Percentiles rank a stretch among this genome's conserved stretches.
Evolutionary conservation across 2,888 invertebrate genomes (phyloP).

Genomic region (Drosophila incognita): DNA sequence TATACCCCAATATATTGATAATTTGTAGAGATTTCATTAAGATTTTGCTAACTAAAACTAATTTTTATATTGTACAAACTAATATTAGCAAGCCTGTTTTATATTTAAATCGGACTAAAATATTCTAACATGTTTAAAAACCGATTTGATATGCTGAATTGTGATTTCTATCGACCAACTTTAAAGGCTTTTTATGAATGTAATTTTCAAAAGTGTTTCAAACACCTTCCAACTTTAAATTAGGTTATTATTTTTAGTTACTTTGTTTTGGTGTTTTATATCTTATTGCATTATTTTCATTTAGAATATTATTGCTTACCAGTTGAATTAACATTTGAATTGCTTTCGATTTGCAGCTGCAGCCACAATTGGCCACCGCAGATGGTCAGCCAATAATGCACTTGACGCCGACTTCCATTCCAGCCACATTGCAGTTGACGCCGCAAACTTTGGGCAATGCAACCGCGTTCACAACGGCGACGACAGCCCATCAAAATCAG

Average conservation of each 20-base stretch:
- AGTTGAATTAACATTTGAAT: neutral
- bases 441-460: conserved; percentile 75
- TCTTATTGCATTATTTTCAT: neutral
- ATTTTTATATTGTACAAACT: neutral
- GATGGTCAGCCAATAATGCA: conserved; percentile 85
- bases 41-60: neutral
- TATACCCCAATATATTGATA: neutral
- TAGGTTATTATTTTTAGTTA: neutral
- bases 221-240: neutral
- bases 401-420: conserved; percentile 83
- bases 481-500: conserved; percentile 49
- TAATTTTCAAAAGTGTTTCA: neutral
- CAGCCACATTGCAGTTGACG: conserved; percentile 83
- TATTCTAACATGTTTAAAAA: neutral
- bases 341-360: conserved; percentile 65
- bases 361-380: conserved; percentile 84
- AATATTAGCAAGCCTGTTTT: neutral
- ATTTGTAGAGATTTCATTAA: neutral
- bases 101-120: neutral
- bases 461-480: conserved; percentile 57
- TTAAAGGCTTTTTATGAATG: neutral
- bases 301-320: neutral
- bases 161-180: neutral
- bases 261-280: neutral
- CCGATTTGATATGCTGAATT: neutral